These are phyloP conservation scores for Bothrops jararaca DNA, from an alignment of 2,113 vertebrate genomes.

Conservation along the genomic window DNA sequence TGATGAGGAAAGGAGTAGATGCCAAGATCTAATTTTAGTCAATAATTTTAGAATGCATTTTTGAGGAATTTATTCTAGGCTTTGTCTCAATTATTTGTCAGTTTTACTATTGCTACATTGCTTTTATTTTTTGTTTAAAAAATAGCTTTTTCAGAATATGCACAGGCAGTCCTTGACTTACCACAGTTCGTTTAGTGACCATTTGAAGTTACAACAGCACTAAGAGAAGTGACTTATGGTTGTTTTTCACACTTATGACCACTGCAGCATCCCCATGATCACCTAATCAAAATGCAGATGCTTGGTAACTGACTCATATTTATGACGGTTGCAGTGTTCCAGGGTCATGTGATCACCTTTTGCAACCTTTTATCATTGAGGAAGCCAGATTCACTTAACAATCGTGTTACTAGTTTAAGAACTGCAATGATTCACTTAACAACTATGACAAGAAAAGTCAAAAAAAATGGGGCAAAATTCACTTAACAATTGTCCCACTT, in stretches of 20 bases:
- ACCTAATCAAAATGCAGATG: background rate
- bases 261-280: background rate
- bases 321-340: no score
- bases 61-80: background rate
- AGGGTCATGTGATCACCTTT: background rate
- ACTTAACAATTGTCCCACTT: background rate
- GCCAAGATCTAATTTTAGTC: background rate
- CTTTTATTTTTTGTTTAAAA: background rate
- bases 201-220: background rate
- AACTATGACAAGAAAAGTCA: background rate
- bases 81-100: background rate
- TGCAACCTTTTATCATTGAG: background rate
- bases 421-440: background rate
- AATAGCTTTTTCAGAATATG: background rate
- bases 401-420: background rate
- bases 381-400: background rate
- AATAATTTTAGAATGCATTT: background rate
- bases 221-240: background rate
- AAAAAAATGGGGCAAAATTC: background rate
- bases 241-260: background rate
- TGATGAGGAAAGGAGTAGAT: background rate
- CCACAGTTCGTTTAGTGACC: background rate
- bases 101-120: background rate
- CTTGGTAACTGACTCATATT: background rate
- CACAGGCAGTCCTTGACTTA: background rate